Evolutionary conservation across 2,888 invertebrate genomes (phyloP).

Genomic region (Diaperis boleti): DNA sequence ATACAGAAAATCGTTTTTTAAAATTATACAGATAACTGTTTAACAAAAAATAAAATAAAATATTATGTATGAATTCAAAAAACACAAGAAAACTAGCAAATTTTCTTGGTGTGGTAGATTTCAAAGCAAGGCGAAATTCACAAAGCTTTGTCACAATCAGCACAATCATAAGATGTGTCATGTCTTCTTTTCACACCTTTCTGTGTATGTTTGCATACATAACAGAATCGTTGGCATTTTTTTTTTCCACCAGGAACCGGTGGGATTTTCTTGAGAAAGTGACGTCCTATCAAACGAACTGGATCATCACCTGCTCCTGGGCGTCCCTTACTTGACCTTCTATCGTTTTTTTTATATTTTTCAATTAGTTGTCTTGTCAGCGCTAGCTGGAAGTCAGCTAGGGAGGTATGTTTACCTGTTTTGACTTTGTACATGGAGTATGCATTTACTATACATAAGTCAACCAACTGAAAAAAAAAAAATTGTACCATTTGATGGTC

Average conservation of each 20-base stretch:
- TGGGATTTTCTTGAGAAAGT: slow-evolving; percentile 1
- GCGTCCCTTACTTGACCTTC: background rate
- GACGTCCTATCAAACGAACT: background rate
- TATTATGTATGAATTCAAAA: too few relatives aligned
- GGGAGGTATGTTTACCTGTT: background rate
- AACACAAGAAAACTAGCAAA: too few relatives aligned
- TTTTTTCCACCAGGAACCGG: background rate
- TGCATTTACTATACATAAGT: background rate
- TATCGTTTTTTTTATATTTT: too few relatives aligned
- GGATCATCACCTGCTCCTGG: too few relatives aligned
- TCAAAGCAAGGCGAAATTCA: background rate
- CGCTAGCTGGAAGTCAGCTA: background rate
- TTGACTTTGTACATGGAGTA: background rate
- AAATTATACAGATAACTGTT: too few relatives aligned
- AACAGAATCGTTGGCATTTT: background rate
- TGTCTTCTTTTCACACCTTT: background rate
- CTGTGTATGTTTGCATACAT: slow-evolving; percentile 1
- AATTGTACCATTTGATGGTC: too few relatives aligned
- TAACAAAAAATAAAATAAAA: too few relatives aligned
- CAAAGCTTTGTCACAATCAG: background rate
- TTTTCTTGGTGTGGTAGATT: background rate
- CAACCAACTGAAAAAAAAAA: too few relatives aligned
- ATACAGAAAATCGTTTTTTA: too few relatives aligned
- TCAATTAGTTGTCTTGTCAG: too few relatives aligned
- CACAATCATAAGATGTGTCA: background rate